Percentiles rank a stretch among this genome's conserved stretches.
Conservation (phyloP, 2,797 vertebrate species). For the Falco berigora region DNA sequence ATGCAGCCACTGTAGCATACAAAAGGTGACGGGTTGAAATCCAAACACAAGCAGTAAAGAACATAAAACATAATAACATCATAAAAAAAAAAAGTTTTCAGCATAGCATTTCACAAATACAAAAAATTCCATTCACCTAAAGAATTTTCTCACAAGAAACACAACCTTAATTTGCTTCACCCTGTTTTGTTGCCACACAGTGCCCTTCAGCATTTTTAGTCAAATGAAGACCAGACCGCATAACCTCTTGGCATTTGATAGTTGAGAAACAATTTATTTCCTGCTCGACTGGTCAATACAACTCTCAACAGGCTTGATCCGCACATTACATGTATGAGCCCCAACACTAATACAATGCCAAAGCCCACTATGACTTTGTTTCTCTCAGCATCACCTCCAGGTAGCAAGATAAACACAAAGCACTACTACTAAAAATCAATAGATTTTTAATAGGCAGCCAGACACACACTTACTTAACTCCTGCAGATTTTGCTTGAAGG, state of each 20-base stretch:
- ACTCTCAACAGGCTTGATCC: background rate
- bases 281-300: background rate
- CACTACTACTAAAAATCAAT: background rate
- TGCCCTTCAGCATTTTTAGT: background rate
- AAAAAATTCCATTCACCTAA: background rate
- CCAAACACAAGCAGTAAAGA: background rate
- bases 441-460: background rate
- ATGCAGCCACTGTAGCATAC: background rate
- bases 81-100: background rate
- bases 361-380: background rate
- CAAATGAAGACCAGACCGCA: background rate
- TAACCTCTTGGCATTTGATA: background rate
- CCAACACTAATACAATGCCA: background rate
- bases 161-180: background rate
- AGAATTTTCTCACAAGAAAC: background rate
- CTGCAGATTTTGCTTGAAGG: constrained; percentile 95
- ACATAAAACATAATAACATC: background rate
- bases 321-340: background rate
- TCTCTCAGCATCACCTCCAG: background rate
- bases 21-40: background rate
- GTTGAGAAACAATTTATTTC: background rate
- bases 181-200: background rate
- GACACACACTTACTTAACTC: constrained; percentile 87
- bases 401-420: background rate
- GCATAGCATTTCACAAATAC: background rate